Base-by-base conservation (phyloP, 2,888 invertebrate species). In the Hydriomena furcata region DNA sequence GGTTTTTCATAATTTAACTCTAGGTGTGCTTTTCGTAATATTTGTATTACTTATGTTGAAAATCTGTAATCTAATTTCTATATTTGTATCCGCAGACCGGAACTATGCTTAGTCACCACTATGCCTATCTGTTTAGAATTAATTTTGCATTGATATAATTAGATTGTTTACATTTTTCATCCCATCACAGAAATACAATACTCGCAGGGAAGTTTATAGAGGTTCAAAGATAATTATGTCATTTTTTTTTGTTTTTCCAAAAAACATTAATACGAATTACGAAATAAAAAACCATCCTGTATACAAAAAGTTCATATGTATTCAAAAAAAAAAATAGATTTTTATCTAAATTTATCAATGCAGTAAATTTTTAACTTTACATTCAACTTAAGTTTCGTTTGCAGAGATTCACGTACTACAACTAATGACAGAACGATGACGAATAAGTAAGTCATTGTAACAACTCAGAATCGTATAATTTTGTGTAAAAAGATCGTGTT, bases 381-480 rank as follows among this genome's bases (percentile, higher is more conserved):
- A 37, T 51, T 57, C 31, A 76, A 71, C 49, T 65, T 69, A 65
- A 68, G 71, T 78, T 85, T 79, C 76, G 70, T 77, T 86, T 82
- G 63, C 88, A 88, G 89, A 83, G 63, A 65, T 45, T 7, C 48
- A 48, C 48, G 48, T 55, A 67, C 76, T 36, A 61, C 78, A 58
- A 70, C 65, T 56, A 84, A 86, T 83, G 86, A 87, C 87, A 89
- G 89, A 89, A 88, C 89, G 88, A 88, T 88, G 88, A 72, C 63
- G 48, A 65, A 78, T 74, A 75, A 82, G 88, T 89, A 89, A 88
- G 89, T 88, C 71, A 64, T 61, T 53, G 51, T 17, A 36, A 30
- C 27, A 48, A 37, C n/a, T 40, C 20, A 51, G 37, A 45, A 24
- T 30, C 30, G 25, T 13, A 38, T 21, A 38, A 23, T 12, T 31